Conservation (phyloP, 2,888 invertebrate species). For the Abrostola triplasia region DNA sequence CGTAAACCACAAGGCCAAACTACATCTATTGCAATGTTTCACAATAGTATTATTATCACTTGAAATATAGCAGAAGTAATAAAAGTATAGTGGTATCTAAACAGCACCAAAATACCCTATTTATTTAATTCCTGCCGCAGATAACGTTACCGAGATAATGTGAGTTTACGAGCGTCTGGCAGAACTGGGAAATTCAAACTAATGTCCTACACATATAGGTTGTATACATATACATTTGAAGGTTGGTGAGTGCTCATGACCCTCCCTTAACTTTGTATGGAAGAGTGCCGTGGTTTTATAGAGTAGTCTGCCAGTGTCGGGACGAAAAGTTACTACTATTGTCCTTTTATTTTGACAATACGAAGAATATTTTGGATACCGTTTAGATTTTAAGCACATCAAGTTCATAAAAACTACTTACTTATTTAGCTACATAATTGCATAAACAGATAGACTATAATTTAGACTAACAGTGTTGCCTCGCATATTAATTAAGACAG, state of each 20-base stretch:
- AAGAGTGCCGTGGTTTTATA: constrained; percentile 40
- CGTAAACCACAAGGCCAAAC: not conserved
- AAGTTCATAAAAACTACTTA: too few relatives aligned
- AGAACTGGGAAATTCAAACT: constrained; percentile 32
- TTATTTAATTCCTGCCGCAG: constrained; percentile 32
- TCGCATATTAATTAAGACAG: too few relatives aligned
- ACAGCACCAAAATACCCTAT: constrained; percentile 9
- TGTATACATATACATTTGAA: constrained; percentile 20
- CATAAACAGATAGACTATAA: too few relatives aligned
- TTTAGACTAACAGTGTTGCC: too few relatives aligned
- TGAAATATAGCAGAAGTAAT: not conserved
- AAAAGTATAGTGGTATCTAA: too few relatives aligned
- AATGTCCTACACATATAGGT: constrained; percentile 23
- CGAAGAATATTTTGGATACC: too few relatives aligned
- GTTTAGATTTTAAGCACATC: too few relatives aligned
- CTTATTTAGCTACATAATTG: too few relatives aligned
- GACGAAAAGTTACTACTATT: constrained; percentile 36
- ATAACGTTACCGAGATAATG: constrained; percentile 33
- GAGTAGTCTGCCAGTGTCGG: constrained; percentile 23
- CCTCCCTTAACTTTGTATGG: constrained; percentile 38
- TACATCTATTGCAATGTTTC: not conserved
- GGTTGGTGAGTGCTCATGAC: constrained; percentile 39
- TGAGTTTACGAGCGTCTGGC: constrained; percentile 34
- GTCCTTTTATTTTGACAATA: not conserved
- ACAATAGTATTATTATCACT: not conserved